phyloP scores from a whole-genome alignment of 2,113 vertebrate species.

The Ceyx margarethae region DNA sequence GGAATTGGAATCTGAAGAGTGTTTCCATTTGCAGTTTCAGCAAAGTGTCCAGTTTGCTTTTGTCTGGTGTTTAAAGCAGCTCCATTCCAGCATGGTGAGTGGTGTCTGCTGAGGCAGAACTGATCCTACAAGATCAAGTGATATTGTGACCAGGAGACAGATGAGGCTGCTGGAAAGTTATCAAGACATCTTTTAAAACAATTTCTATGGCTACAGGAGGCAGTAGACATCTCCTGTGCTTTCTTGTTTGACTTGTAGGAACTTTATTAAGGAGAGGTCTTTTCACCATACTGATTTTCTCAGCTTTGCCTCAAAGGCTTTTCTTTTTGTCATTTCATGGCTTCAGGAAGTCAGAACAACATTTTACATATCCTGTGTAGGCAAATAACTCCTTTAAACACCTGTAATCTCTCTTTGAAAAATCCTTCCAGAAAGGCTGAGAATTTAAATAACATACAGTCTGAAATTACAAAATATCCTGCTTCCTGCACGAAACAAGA shows the following conservation, averaged over 20 bases:
- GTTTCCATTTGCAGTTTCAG: background rate
- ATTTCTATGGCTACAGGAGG: background rate
- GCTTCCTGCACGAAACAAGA: background rate
- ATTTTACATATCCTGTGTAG: background rate
- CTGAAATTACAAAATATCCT: background rate
- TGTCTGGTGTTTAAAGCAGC: background rate
- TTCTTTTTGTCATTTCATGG: background rate
- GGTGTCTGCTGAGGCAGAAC: background rate
- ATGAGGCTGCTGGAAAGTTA: background rate
- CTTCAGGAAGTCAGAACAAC: background rate
- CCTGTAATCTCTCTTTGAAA: background rate
- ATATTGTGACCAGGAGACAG: background rate
- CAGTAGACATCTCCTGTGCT: background rate
- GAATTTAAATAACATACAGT: background rate
- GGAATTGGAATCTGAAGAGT: background rate
- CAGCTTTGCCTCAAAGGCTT: background rate
- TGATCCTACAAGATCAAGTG: background rate
- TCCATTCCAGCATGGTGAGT: background rate
- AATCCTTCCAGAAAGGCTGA: background rate
- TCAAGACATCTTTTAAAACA: background rate
- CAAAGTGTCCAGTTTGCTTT: background rate
- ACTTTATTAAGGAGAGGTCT: background rate
- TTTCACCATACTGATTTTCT: background rate
- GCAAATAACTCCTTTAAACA: background rate
- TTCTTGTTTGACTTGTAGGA: background rate